Evolutionary conservation across 2,888 invertebrate species (phyloP), one percentile per base, ranked within the genome.

Genomic region (Temnothorax ravouxi): DNA sequence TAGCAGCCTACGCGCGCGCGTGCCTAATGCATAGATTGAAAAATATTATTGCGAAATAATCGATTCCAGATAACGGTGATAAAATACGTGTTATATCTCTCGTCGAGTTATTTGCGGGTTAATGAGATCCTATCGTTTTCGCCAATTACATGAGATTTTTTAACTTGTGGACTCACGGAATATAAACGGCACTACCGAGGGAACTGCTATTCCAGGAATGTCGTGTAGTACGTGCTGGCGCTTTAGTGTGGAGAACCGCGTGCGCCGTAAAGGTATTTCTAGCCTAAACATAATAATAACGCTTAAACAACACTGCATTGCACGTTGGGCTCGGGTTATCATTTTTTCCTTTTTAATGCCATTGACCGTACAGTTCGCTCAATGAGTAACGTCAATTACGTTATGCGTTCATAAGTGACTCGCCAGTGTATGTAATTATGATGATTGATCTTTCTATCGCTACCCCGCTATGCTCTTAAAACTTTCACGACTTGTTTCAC

Each of bases 231-330:
- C 67, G 52, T 69, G 41, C n/a, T 52, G 83, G 83, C 84, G 66
- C 75, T 87, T 87, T 56, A 67, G 67, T 69, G 67, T 66, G 85
- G 84, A 77, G 87, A 83, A 88, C 86, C 83, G 87, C 88, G 86
- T 90, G 86, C 89, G n/a, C 84, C 86, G 85, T 88, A 79, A 85
- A 90, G 79, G 84, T 79, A 88, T 89, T 90, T 83, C 84, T 84
- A 88, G 91, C 85, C 89, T 90, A 90, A 90, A 88, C 88, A 88
- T 84, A 84, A 86, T 83, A 87, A 84, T 83, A 87, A 84, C 75
- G 84, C 83, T 85, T 56, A 74, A 62, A 83, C 84, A 71, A 66
- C 85, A 84, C 72, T 59, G 83, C 75, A 34, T 6, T 29, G 54
- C 50, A 50, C 72, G 76, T 74, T 41, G 50, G 11, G n/a, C 38